Percentiles rank a stretch among this genome's conserved stretches.
Conservation (phyloP, 2,797 vertebrate species). For the Ptychadena robeensis region DNA sequence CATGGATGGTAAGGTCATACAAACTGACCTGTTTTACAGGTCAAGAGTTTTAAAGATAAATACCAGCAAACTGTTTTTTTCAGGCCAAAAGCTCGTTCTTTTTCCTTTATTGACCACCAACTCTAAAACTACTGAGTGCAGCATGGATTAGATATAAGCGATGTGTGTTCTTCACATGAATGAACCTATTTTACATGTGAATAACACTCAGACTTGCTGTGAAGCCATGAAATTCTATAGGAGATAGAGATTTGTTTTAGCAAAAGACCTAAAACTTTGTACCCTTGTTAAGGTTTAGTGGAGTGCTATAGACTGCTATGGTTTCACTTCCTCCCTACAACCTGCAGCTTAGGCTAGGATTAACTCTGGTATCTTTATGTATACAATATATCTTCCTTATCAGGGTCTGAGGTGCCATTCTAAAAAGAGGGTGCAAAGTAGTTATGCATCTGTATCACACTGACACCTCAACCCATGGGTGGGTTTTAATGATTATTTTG, state of each 20-base stretch:
- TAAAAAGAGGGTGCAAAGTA: not conserved
- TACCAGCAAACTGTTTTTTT: slow-evolving; percentile 39
- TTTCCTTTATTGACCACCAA: slow-evolving; percentile 25
- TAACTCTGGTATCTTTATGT: slow-evolving; percentile 31
- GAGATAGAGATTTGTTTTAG: slow-evolving; percentile 13
- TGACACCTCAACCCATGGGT: not conserved
- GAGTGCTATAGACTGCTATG: not conserved
- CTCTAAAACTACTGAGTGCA: slow-evolving; percentile 17
- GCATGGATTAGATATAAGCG: slow-evolving; percentile 43
- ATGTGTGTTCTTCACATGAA: slow-evolving; percentile 34
- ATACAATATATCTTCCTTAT: slow-evolving; percentile 28
- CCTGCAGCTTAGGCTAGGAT: slow-evolving; percentile 11
- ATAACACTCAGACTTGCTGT: slow-evolving; percentile 14
- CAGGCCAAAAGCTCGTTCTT: slow-evolving; percentile 28
- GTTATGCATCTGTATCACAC: not conserved
- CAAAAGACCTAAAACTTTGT: slow-evolving; percentile 26
- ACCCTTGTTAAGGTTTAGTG: slow-evolving; percentile 1
- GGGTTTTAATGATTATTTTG: not conserved
- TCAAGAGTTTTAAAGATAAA: slow-evolving; percentile 52
- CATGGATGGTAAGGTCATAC: slow-evolving; percentile 38
- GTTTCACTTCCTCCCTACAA: slow-evolving; percentile 11
- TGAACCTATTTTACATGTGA: slow-evolving; percentile 42
- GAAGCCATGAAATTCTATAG: slow-evolving; percentile 1
- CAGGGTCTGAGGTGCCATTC: slow-evolving; percentile 11
- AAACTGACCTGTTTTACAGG: slow-evolving; percentile 51